Percentiles rank a stretch among this genome's conserved stretches.
Conservation (phyloP, 2,797 vertebrate species). For the Sparidentex hasta region DNA sequence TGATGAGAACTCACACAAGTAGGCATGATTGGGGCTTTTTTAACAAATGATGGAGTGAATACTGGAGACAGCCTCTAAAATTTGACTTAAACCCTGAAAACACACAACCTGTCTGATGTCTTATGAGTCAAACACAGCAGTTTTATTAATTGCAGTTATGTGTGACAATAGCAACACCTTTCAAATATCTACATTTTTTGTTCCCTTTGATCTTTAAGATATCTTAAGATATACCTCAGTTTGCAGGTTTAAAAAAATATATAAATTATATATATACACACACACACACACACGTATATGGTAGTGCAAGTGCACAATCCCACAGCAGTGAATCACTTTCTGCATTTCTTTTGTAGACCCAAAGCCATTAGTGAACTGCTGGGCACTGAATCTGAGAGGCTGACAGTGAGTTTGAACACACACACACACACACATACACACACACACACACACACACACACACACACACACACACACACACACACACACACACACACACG, state of each 20-base stretch:
- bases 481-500: constrained; percentile 20
- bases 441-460: constrained; percentile 16
- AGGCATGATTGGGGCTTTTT: neutral
- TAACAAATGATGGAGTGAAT: neutral
- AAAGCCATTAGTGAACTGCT: constrained; percentile 35
- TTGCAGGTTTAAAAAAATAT: neutral
- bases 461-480: constrained; percentile 14
- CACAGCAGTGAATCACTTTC: constrained; percentile 10
- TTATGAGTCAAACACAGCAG: neutral
- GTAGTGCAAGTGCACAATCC: neutral
- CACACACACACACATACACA: neutral
- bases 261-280: too few species aligned
- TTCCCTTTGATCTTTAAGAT: too few species aligned
- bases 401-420: constrained; percentile 24
- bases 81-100: neutral
- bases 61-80: neutral
- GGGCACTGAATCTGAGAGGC: constrained; percentile 23
- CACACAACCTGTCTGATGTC: neutral
- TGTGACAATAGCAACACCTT: too few species aligned
- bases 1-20: constrained; percentile 18
- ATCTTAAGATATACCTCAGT: too few species aligned
- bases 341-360: constrained; percentile 27
- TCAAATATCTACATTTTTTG: too few species aligned
- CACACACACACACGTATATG: neutral
- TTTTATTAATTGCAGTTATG: neutral